Evolutionary conservation across 2,113 vertebrate genomes (phyloP).

Genomic region (Mobula hypostoma): DNA sequence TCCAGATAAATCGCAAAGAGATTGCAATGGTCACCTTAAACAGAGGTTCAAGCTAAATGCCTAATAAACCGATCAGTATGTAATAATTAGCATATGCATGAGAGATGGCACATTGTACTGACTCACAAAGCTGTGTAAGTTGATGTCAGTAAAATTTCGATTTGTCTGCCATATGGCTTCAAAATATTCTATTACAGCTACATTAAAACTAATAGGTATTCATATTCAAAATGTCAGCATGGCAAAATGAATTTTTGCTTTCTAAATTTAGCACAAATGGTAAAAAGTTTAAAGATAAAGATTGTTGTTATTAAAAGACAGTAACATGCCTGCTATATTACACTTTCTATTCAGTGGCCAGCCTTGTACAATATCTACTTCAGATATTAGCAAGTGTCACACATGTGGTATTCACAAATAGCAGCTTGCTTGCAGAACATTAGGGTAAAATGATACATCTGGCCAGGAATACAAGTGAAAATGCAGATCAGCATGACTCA

Average conservation of each 20-base stretch:
- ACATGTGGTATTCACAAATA: conserved; percentile 26
- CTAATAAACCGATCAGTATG: conserved; percentile 21
- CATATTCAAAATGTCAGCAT: neutral
- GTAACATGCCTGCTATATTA: neutral
- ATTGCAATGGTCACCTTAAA: neutral
- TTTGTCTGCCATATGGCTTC: neutral
- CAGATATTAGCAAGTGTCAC: neutral
- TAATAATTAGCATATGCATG: conserved; percentile 11
- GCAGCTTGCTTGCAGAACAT: conserved; percentile 24
- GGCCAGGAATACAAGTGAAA: conserved; percentile 19
- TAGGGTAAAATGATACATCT: conserved; percentile 35
- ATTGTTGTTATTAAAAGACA: neutral
- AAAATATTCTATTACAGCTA: neutral
- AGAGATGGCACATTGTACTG: neutral
- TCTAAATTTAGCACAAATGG: neutral
- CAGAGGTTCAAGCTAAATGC: conserved; percentile 1
- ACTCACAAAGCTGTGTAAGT: neutral
- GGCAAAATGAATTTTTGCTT: neutral
- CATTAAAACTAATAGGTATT: neutral
- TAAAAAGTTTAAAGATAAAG: neutral
- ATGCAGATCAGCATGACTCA: conserved; percentile 35
- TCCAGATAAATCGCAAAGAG: neutral
- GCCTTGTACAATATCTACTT: neutral
- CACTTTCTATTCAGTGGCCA: neutral
- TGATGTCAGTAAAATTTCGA: neutral